Evolutionary conservation across 92 coral and sea anemone species (phyloP), one percentile per base, ranked within the genome.

Genomic region (Bergia sp.): DNA sequence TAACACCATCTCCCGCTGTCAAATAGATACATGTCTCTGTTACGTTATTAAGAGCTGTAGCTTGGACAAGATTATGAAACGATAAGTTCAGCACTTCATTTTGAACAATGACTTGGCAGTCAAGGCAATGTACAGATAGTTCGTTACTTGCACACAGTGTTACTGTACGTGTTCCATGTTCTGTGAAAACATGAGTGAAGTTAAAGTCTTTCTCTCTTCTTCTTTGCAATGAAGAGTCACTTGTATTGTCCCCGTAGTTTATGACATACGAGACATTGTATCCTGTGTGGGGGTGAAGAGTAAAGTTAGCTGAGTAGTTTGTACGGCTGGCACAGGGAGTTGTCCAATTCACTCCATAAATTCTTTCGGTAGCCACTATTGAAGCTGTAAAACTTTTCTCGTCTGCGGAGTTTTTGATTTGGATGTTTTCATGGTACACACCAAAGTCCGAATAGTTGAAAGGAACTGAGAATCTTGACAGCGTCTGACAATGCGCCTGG

Each of bases 231-330:
- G 37, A 23, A 29, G 91, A 88, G 36, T 88, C 44, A 42, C 82
- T 86, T 7, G 43, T 81, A 8, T 86, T 86, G 55, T 79, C 76
- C 5, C 91, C 96, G 85, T 87, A 95, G 6, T 76, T 79, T 38
- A 93, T 49, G 10, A 40, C 40, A 53, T 88, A 88, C 6, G 96
- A 87, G 36, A 95, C 86, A 47, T 92, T 92, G 73, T 93, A 88
- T 44, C 99, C 99, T 38, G 36, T 83, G 79, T 93, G 93, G 45
- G 98, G 94, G 41, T 86, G 86, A 3, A 95, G 88, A 5, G 85
- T 82, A 79, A 95, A 58, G 53, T n/a, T 73, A 66, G 76, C 88
- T 5, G 96, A 82, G 72, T 76, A 92, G 86, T 96, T 96, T 77
- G 96, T 89, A 3, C 91, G 82, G 29, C 88, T 82, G 1, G 79